Evolutionary conservation across 2,797 vertebrate species (phyloP).

Genomic region (Spinibarbus caldwelli): DNA sequence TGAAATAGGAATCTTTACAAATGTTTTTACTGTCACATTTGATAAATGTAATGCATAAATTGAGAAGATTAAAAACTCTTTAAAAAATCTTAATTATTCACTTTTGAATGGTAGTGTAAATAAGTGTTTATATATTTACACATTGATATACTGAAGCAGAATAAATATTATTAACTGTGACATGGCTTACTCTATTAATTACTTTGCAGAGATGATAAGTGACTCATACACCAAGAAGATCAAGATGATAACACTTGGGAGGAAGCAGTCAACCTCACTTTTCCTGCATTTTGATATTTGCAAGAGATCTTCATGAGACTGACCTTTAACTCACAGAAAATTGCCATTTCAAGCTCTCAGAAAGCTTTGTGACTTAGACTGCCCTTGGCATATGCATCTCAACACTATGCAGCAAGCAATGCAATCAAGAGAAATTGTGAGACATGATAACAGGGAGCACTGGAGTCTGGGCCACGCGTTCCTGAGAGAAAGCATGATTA

Average conservation of each 20-base stretch:
- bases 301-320: slow-evolving; percentile 47
- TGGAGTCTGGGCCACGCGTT: not conserved
- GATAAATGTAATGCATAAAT: not conserved
- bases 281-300: slow-evolving; percentile 39
- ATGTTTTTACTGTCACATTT: not conserved
- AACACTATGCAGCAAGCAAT: slow-evolving; percentile 24
- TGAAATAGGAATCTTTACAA: too few relatives aligned
- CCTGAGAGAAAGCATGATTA: slow-evolving; percentile 36
- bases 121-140: not conserved
- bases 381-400: slow-evolving; percentile 30
- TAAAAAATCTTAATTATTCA: too few relatives aligned
- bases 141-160: not conserved
- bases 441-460: slow-evolving; percentile 36
- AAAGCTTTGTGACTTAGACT: slow-evolving; percentile 38
- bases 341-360: slow-evolving; percentile 47
- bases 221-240: not conserved
- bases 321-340: slow-evolving; percentile 58
- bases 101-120: not conserved
- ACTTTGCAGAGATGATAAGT: not conserved
- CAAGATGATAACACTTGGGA: not conserved
- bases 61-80: not conserved
- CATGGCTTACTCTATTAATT: not conserved
- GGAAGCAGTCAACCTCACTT: not conserved
- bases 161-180: not conserved
- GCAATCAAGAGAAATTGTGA: slow-evolving; percentile 49